These are phyloP conservation scores for Osmoderma eremita DNA, from an alignment of 2,888 invertebrate genomes.

Conservation along the genomic window DNA sequence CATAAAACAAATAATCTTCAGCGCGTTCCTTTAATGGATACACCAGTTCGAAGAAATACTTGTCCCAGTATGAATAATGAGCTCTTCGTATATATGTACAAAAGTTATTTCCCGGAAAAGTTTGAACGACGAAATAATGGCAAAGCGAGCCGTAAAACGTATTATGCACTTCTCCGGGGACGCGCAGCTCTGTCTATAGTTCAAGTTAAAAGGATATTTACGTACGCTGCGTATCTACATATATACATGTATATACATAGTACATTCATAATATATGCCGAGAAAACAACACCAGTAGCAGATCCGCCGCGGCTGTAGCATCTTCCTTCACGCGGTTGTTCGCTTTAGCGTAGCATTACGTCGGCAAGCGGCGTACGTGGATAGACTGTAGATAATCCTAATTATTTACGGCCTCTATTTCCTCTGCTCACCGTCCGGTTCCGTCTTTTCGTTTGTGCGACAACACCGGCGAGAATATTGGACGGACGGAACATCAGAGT, in stretches of 20 bases:
- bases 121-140: slow-evolving; percentile 14
- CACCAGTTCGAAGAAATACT: not conserved
- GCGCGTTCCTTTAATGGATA: too few species aligned
- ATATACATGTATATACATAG: not conserved
- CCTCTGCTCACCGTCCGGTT: slow-evolving; percentile 36
- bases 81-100: too few species aligned
- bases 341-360: slow-evolving; percentile 33
- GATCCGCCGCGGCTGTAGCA: not conserved
- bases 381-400: slow-evolving; percentile 37
- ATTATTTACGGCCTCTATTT: slow-evolving; percentile 39
- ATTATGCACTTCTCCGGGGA: not conserved
- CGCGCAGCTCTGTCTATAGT: too few species aligned
- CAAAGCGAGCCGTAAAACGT: slow-evolving; percentile 16
- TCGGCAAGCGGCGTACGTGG: slow-evolving; percentile 28
- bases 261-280: too few species aligned
- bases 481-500: too few species aligned
- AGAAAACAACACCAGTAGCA: not conserved
- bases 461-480: too few species aligned
- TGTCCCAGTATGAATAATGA: slow-evolving; percentile 18
- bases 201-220: too few species aligned
- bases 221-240: not conserved
- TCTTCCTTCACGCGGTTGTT: slow-evolving; percentile 27
- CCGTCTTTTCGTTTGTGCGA: slow-evolving; percentile 34
- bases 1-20: too few species aligned
- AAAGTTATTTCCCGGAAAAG: slow-evolving; percentile 10